Evolutionary conservation across 2,113 vertebrate species (phyloP).

Genomic region (Orthonyx spaldingii): DNA sequence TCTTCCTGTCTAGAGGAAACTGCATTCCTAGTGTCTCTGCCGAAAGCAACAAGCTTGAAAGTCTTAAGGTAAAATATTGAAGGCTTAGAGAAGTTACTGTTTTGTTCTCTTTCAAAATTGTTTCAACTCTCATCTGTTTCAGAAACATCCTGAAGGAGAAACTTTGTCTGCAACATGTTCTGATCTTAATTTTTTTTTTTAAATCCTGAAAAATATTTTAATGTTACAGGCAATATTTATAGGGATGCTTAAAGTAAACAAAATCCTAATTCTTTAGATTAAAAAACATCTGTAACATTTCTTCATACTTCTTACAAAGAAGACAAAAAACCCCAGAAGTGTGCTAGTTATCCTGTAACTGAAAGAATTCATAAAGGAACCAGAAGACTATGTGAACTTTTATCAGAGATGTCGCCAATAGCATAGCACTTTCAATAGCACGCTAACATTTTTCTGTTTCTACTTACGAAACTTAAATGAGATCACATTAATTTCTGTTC

Average conservation of each 20-base stretch:
- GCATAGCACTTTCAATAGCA: not conserved
- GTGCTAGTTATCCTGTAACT: not conserved
- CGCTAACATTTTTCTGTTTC: not conserved
- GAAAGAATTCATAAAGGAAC: not conserved
- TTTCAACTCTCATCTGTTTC: not conserved
- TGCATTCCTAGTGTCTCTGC: not conserved
- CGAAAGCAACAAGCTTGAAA: not conserved
- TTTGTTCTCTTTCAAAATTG: not conserved
- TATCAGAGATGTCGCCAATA: not conserved
- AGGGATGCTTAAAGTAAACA: not conserved
- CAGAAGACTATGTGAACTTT: not conserved
- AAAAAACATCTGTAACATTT: not conserved
- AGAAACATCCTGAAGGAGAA: not conserved
- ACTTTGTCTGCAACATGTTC: not conserved
- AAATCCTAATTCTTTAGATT: not conserved
- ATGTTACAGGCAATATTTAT: not conserved
- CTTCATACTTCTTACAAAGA: not conserved
- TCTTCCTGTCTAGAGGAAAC: not conserved
- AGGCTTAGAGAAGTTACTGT: not conserved
- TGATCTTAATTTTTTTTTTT: not conserved
- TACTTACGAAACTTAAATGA: not conserved
- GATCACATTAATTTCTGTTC: not conserved
- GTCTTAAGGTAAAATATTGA: not conserved
- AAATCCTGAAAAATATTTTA: not conserved
- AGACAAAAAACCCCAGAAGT: not conserved